These are phyloP conservation scores for Geopemphigus sp. DNA, from an alignment of 1,140 invertebrate genomes.

Conservation along the genomic window DNA sequence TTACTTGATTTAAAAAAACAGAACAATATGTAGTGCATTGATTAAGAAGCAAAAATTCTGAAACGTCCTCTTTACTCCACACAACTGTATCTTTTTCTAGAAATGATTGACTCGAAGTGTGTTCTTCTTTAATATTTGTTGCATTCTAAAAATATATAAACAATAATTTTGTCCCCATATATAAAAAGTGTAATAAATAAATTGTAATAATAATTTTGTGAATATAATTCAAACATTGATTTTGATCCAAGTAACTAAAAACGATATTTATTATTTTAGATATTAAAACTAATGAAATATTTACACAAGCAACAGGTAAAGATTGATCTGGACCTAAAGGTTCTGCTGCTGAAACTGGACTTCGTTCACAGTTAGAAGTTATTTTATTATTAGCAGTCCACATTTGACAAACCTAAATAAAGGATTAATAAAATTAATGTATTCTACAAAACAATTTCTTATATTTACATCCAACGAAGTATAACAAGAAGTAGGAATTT, in stretches of 20 bases:
- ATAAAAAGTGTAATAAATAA: background rate
- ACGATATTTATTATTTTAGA: background rate
- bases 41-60: conserved; percentile 81
- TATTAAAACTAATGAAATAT: background rate
- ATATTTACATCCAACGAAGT: conserved; percentile 31
- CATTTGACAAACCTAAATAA: conserved; percentile 52
- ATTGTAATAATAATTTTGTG: too few species aligned
- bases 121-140: conserved; percentile 27
- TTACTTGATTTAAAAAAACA: conserved; percentile 69
- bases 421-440: background rate
- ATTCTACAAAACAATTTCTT: background rate
- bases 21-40: conserved; percentile 86
- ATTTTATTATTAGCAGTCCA: conserved; percentile 37
- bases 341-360: conserved; percentile 61
- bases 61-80: conserved; percentile 83
- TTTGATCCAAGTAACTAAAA: background rate
- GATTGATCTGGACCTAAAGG: conserved; percentile 63
- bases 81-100: conserved; percentile 52
- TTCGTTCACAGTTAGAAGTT: conserved; percentile 51
- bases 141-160: background rate
- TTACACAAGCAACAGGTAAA: conserved; percentile 57
- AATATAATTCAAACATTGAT: too few species aligned
- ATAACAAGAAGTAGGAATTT: conserved; percentile 31
- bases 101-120: background rate
- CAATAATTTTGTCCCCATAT: background rate